Evolutionary conservation across 2,888 invertebrate species (phyloP).

Genomic region (Elgonia sp.): DNA sequence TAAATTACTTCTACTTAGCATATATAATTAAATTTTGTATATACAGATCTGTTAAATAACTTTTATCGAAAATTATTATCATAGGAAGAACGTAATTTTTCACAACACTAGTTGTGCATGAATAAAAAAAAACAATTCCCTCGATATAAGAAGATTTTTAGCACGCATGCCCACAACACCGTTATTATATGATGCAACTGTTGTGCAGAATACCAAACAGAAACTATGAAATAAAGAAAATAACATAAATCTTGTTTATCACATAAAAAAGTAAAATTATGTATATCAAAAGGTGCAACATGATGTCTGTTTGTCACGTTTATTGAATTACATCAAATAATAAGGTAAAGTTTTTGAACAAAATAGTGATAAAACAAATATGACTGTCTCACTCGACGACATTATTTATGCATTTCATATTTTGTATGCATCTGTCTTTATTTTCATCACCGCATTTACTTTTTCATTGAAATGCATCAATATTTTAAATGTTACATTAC

Average conservation of each 20-base stretch:
- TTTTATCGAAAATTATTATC: conserved; percentile 18
- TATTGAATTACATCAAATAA: neutral
- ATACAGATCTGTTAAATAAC: too few relatives aligned
- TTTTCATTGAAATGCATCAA: too few relatives aligned
- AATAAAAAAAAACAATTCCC: conserved; percentile 40
- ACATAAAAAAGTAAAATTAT: neutral
- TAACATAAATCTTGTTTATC: conserved; percentile 23
- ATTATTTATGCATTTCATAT: conserved; percentile 80
- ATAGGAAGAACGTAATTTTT: conserved; percentile 31
- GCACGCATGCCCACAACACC: conserved; percentile 44
- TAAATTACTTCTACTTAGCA: too few relatives aligned
- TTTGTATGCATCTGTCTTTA: too few relatives aligned
- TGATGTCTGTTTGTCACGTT: neutral
- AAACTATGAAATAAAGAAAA: conserved; percentile 14
- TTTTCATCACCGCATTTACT: too few relatives aligned
- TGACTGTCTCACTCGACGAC: neutral
- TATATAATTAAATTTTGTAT: too few relatives aligned
- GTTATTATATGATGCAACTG: conserved; percentile 45
- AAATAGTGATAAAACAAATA: neutral
- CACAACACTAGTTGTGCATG: conserved; percentile 30
- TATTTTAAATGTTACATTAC: conserved; percentile 85
- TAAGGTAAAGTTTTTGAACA: neutral
- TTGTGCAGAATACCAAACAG: conserved; percentile 47
- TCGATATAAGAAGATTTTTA: conserved; percentile 53
- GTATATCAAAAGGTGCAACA: neutral